Conservation (phyloP, 2,113 vertebrate species). For the Corythornis madagascariensis region DNA sequence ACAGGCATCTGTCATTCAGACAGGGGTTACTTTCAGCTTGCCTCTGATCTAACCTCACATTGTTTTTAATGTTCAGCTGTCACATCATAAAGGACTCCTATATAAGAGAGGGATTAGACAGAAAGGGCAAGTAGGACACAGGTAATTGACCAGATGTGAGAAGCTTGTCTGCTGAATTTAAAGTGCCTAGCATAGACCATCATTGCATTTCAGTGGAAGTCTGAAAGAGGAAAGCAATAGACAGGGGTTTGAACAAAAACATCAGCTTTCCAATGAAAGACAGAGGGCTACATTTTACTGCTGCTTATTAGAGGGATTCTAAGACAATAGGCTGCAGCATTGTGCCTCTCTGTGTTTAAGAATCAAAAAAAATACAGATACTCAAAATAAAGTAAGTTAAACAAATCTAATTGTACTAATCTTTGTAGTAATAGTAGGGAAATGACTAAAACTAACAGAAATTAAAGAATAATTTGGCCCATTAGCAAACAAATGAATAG, state of each 20-base stretch:
- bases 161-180: slow-evolving; percentile 43
- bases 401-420: too few species aligned
- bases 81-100: slow-evolving; percentile 50
- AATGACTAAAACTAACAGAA: not conserved
- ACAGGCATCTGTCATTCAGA: slow-evolving; percentile 57
- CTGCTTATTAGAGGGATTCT: not conserved
- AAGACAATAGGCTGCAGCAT: not conserved
- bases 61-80: slow-evolving; percentile 65
- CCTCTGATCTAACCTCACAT: slow-evolving; percentile 47
- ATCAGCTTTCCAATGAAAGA: not conserved
- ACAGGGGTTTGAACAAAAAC: not conserved
- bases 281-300: not conserved
- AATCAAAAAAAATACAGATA: not conserved
- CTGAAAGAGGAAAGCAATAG: not conserved
- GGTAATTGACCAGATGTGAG: slow-evolving; percentile 54
- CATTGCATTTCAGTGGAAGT: not conserved
- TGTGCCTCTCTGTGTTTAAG: not conserved
- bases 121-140: slow-evolving; percentile 62
- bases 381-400: not conserved
- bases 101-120: slow-evolving; percentile 38
- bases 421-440: not conserved
- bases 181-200: slow-evolving; percentile 1
- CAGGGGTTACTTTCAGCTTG: slow-evolving; percentile 56
- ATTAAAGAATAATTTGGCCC: not conserved
- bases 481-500: not conserved